Conservation (phyloP, 2,888 invertebrate genomes). For the Tachina fera region DNA sequence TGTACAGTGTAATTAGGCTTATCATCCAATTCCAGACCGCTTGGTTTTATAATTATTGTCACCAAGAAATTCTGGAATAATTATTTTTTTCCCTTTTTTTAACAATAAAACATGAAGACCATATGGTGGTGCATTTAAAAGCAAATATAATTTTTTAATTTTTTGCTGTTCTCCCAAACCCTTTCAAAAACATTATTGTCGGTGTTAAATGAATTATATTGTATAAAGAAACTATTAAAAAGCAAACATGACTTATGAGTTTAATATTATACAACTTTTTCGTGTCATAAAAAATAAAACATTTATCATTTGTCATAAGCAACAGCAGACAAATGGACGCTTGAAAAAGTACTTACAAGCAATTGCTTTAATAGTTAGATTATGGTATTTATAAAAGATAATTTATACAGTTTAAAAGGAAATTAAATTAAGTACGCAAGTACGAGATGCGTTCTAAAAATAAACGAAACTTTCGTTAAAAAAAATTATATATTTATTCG, state of each 20-base stretch:
- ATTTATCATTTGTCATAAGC: slow-evolving; percentile 45
- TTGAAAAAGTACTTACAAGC: background rate
- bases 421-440: background rate
- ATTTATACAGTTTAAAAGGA: background rate
- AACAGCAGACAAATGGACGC: slow-evolving; percentile 55
- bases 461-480: too few relatives aligned
- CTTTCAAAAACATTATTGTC: slow-evolving; percentile 23
- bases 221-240: slow-evolving; percentile 2
- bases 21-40: too few relatives aligned
- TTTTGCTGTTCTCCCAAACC: background rate
- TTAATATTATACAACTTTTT: slow-evolving; percentile 17
- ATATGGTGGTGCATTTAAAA: slow-evolving; percentile 22
- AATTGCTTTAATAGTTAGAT: slow-evolving; percentile 36
- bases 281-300: slow-evolving; percentile 19
- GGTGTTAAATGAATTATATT: slow-evolving; percentile 15
- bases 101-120: background rate
- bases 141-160: background rate
- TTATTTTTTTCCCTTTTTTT: too few relatives aligned
- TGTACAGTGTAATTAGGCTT: too few relatives aligned
- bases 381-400: slow-evolving; percentile 11
- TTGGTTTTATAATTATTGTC: too few relatives aligned
- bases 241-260: slow-evolving; percentile 43
- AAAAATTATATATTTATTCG: too few relatives aligned
- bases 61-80: too few relatives aligned
- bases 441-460: too few relatives aligned